Percentiles rank a stretch among this genome's conserved stretches.
Evolutionary conservation across 2,113 vertebrate species (phyloP).

Genomic region (Lipophrys pholis): DNA sequence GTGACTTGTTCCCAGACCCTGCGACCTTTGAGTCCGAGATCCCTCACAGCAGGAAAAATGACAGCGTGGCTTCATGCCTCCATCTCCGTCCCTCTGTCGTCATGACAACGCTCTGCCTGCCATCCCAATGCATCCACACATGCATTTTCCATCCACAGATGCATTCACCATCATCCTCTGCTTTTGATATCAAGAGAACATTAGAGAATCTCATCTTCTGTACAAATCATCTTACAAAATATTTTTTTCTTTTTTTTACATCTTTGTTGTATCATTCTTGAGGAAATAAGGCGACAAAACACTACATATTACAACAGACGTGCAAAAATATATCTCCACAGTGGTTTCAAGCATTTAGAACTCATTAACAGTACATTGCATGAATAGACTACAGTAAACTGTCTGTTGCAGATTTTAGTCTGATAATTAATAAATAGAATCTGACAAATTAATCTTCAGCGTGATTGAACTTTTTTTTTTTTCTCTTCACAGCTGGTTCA

Average conservation of each 20-base stretch:
- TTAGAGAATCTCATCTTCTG: conserved; percentile 37
- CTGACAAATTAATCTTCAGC: background rate
- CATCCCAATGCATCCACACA: background rate
- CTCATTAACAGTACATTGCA: background rate
- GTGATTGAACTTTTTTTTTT: too few species aligned
- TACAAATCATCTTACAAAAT: conserved; percentile 69
- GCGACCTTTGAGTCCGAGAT: background rate
- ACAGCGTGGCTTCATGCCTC: conserved; percentile 68
- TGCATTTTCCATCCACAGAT: too few species aligned
- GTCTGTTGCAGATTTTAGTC: conserved; percentile 2
- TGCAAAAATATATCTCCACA: conserved; percentile 57
- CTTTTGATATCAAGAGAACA: background rate
- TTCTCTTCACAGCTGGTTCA: too few species aligned
- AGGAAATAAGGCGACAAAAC: background rate
- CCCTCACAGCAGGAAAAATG: conserved; percentile 51
- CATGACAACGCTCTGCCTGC: background rate
- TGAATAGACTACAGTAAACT: background rate
- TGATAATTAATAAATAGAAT: conserved; percentile 23
- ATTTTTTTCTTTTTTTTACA: conserved; percentile 26
- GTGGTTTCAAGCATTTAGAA: conserved; percentile 37
- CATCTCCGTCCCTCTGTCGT: conserved; percentile 28
- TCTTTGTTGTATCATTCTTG: conserved; percentile 27
- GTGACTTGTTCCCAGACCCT: too few species aligned
- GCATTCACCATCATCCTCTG: background rate
- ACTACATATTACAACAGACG: conserved; percentile 15